Evolutionary conservation across 2,113 vertebrate species (phyloP), one percentile per base, ranked within the genome.

Genomic region (Odocoileus hemionus): DNA sequence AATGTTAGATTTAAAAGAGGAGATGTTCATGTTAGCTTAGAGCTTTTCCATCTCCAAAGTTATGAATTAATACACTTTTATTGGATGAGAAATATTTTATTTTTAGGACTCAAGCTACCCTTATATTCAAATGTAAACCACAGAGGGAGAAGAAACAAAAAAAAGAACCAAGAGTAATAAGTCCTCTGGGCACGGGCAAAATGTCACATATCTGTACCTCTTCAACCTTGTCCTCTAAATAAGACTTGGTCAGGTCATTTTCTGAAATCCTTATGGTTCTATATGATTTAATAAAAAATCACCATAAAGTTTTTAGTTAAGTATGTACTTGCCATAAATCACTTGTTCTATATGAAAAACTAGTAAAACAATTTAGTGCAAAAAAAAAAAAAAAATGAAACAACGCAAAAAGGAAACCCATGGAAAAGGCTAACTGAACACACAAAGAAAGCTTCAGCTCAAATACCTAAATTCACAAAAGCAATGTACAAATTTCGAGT

Each of bases 41-140:
- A 67, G 39, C 23, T 86, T 80, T 85, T 54, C 25, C 67, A 39
- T 85, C 6, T 86, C 39, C 45, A 86, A 87, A 97, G 33, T 3
- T 39, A 97, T 70, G 45, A 90, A 78, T 10, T 80, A 89, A 60
- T 64, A 52, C 17, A 28, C 26, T 85, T 89, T 83, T 64, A 93
- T 70, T 70, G 85, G 15, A 61, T 79, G 14, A 93, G 28, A 96
- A 89, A 57, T 52, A 57, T 88, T 90, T 95, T 82, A 94, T 95
- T 92, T 97, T 25, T 15, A 92, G 23, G 7, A 84, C 8, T 93
- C 64, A 30, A 94, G 58, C 0, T 5, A 57, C 2, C 43, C 7
- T 52, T 74, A 55, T 1, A n/a, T 83, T 54, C 36, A 87, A 70
- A 89, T 43, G 36, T 64, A 95, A 92, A 36, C 11, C 33, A 83